phyloP scores from a whole-genome alignment of 1,140 invertebrate genomes.

The Philopotamus ludificatus region DNA sequence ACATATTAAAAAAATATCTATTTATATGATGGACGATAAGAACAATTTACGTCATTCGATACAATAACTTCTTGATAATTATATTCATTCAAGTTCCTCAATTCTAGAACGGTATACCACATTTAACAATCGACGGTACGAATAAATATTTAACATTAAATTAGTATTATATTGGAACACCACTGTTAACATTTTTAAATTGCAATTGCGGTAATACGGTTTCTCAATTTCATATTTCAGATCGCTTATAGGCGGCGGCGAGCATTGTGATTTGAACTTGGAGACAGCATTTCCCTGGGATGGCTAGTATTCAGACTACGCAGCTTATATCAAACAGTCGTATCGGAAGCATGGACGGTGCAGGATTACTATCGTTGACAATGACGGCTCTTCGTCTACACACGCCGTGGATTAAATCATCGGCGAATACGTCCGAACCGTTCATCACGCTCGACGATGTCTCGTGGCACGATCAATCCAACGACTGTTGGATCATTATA shows the following conservation, averaged over 20 bases:
- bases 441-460: conserved; percentile 64
- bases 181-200: neutral
- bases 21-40: too few relatives aligned
- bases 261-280: neutral
- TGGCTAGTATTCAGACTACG: conserved; percentile 49
- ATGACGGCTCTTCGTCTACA: conserved; percentile 53
- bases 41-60: too few relatives aligned
- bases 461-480: conserved; percentile 61
- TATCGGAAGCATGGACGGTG: neutral
- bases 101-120: too few relatives aligned
- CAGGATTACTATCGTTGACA: conserved; percentile 47
- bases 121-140: too few relatives aligned
- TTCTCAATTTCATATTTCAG: conserved; percentile 25
- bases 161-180: too few relatives aligned
- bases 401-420: conserved; percentile 46
- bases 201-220: conserved; percentile 28
- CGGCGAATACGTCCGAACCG: conserved; percentile 41
- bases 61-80: too few relatives aligned
- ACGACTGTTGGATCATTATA: conserved; percentile 72
- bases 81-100: too few relatives aligned
- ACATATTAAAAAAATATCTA: too few relatives aligned
- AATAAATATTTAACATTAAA: too few relatives aligned
- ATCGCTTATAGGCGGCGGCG: neutral
- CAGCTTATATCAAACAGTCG: conserved; percentile 39
- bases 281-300: conserved; percentile 32